phyloP scores from a whole-genome alignment of 2,888 invertebrate species.

The Phasia obesa region DNA sequence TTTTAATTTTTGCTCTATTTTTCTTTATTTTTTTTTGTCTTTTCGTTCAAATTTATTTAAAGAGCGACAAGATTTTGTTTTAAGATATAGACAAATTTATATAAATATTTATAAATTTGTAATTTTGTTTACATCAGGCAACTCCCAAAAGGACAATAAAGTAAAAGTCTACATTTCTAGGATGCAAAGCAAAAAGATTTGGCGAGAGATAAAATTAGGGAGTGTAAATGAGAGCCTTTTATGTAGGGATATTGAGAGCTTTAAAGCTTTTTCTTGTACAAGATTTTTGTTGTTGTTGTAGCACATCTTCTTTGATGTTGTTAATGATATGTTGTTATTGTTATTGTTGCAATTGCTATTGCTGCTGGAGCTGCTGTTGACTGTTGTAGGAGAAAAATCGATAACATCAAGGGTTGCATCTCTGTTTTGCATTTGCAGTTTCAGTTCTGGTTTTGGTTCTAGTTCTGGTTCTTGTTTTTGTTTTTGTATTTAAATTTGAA shows the following conservation, averaged over 20 bases:
- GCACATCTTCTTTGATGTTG: slow-evolving; percentile 27
- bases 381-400: slow-evolving; percentile 68
- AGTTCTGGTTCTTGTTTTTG: slow-evolving; percentile 34
- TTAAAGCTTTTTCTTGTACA: slow-evolving; percentile 49
- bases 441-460: slow-evolving; percentile 23
- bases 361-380: slow-evolving; percentile 1
- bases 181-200: slow-evolving; percentile 8
- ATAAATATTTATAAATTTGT: slow-evolving; percentile 42
- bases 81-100: not conserved
- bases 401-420: slow-evolving; percentile 71
- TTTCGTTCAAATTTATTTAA: slow-evolving; percentile 10
- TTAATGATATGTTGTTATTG: slow-evolving; percentile 20
- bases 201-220: slow-evolving; percentile 23
- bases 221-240: slow-evolving; percentile 20
- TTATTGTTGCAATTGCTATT: not conserved
- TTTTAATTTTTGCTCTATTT: slow-evolving; percentile 53
- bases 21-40: no score
- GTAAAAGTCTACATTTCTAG: slow-evolving; percentile 55
- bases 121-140: slow-evolving; percentile 65
- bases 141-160: slow-evolving; percentile 69
- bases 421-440: slow-evolving; percentile 59
- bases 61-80: slow-evolving; percentile 22
- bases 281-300: slow-evolving; percentile 25
- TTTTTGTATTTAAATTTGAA: slow-evolving; percentile 18
- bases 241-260: slow-evolving; percentile 49